Conservation (phyloP, 1,140 invertebrate species). For the Calliopsis andreniformis region DNA sequence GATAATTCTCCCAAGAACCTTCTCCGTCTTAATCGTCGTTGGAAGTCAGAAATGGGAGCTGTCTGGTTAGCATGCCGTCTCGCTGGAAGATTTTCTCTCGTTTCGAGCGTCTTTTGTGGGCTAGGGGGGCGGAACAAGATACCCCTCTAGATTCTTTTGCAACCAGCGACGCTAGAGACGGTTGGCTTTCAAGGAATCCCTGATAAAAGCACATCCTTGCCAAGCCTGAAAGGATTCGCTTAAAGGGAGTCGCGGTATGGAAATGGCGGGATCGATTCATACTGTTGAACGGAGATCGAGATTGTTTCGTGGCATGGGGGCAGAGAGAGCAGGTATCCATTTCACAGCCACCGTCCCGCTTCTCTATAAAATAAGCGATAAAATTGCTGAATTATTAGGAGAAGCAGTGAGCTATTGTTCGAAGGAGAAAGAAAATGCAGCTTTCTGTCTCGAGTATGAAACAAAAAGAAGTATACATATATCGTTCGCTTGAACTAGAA, state of each 20-base stretch:
- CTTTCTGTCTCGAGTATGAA: too few relatives aligned
- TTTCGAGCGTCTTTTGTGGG: constrained; percentile 42
- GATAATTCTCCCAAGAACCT: background rate
- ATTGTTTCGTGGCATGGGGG: constrained; percentile 26
- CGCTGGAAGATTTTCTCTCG: constrained; percentile 2
- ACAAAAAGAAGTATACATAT: background rate
- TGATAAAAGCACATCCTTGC: constrained; percentile 64
- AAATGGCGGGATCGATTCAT: constrained; percentile 59
- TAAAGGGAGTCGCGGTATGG: constrained; percentile 51
- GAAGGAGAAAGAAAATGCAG: too few relatives aligned
- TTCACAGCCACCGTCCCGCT: too few relatives aligned
- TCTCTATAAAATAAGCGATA: too few relatives aligned
- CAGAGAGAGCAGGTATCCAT: background rate
- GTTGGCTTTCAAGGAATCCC: constrained; percentile 54
- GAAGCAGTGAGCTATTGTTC: too few relatives aligned
- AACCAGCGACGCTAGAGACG: constrained; percentile 24
- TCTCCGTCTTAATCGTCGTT: constrained; percentile 8
- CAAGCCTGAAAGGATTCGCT: constrained; percentile 59
- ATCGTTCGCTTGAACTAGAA: background rate
- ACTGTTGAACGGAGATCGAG: constrained; percentile 35
- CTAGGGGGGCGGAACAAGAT: constrained; percentile 21
- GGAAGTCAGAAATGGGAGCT: constrained; percentile 24
- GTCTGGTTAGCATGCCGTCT: constrained; percentile 26
- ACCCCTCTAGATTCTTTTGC: constrained; percentile 50
- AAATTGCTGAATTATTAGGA: too few relatives aligned